A percentile compares a stretch with the other conserved stretches of the same genome.
phyloP scores from a whole-genome alignment of 2,797 vertebrate species.

The Rhynchotus rufescens region DNA sequence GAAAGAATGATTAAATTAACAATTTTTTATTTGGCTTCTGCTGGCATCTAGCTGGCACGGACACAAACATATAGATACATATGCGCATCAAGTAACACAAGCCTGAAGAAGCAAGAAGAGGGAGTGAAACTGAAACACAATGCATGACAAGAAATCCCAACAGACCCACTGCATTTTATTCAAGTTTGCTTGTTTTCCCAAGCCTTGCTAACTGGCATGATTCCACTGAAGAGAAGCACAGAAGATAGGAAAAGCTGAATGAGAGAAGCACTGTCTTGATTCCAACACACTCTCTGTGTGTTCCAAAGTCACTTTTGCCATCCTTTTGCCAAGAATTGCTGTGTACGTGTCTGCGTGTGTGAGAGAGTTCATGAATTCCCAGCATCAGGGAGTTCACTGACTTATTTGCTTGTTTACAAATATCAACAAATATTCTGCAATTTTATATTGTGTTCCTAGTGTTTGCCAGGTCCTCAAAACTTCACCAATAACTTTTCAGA shows the following conservation, averaged over 20 bases:
- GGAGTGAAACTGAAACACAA: neutral
- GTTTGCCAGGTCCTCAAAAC: neutral
- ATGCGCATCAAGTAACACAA: neutral
- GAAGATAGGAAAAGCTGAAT: slow-evolving; percentile 38
- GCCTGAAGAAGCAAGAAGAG: slow-evolving; percentile 15
- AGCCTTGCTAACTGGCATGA: neutral
- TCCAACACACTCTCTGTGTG: neutral
- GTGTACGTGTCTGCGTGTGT: fast-evolving
- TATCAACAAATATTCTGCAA: neutral
- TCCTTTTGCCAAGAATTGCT: neutral
- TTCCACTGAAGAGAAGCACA: neutral
- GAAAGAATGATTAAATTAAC: slow-evolving; percentile 52
- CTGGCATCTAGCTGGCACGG: slow-evolving; percentile 32
- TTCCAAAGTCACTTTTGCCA: neutral
- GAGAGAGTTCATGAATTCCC: neutral
- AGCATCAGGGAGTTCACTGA: neutral
- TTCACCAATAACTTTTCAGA: neutral
- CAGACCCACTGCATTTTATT: slow-evolving; percentile 16
- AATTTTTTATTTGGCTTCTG: slow-evolving; percentile 36
- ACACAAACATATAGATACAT: neutral
- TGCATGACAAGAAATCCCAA: neutral
- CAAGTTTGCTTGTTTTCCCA: slow-evolving; percentile 46
- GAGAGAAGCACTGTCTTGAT: neutral
- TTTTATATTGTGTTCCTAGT: neutral
- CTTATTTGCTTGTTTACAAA: neutral